Conservation (phyloP, 2,113 vertebrate genomes). For the Chaetops frenatus region DNA sequence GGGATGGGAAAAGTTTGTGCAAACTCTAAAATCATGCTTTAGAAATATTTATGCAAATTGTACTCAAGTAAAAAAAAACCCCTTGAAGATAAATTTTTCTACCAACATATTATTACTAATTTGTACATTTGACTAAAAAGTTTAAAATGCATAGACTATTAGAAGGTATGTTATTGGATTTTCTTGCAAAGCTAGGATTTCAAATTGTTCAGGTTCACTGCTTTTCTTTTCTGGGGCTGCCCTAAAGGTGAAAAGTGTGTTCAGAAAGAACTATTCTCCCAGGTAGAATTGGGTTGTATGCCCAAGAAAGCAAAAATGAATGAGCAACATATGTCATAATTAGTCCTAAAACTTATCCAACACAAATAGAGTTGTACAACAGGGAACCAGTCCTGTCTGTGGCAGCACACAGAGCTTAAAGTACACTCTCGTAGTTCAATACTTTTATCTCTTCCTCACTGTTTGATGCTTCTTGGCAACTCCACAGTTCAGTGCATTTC, state of each 20-base stretch:
- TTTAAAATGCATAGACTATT: background rate
- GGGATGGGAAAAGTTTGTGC: background rate
- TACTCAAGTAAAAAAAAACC: background rate
- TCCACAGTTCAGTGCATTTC: conserved; percentile 16
- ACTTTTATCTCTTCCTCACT: conserved; percentile 21
- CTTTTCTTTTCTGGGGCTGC: background rate
- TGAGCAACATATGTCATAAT: background rate
- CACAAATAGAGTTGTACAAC: background rate
- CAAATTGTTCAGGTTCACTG: background rate
- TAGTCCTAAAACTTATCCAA: background rate
- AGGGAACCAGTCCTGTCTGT: background rate
- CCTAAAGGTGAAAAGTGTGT: background rate
- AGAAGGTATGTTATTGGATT: background rate
- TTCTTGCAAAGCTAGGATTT: background rate
- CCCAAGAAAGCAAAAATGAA: background rate
- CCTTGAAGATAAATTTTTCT: background rate
- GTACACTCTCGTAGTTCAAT: background rate
- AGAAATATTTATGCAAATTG: background rate
- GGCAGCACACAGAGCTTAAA: background rate
- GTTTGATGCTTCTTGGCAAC: conserved; percentile 4
- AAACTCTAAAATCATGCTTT: background rate
- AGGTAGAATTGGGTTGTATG: background rate
- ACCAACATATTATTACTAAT: background rate
- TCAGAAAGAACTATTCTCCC: background rate
- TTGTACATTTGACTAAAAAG: background rate